These are phyloP conservation scores for Catotricha subobsoleta DNA, from an alignment of 2,888 invertebrate genomes.

Conservation along the genomic window DNA sequence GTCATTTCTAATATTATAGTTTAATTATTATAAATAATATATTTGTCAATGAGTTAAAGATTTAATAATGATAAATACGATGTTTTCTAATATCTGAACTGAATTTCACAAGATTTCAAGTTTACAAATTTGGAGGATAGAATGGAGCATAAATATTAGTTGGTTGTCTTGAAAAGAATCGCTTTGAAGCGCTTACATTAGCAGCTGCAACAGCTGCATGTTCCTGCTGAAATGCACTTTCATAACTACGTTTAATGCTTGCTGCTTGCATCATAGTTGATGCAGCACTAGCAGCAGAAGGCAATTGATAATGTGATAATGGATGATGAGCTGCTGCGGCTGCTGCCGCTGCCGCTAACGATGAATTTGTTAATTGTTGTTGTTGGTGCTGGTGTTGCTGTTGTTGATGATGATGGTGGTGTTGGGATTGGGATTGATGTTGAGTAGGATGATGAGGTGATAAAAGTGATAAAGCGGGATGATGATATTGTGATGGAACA, in stretches of 20 bases:
- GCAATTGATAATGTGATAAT: conserved; percentile 2
- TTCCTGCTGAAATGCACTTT: conserved; percentile 40
- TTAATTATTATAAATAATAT: neutral
- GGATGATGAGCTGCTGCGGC: neutral
- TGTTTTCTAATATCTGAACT: neutral
- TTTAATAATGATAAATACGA: neutral
- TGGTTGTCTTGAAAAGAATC: conserved; percentile 22
- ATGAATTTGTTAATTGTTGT: conserved; percentile 6
- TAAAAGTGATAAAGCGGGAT: conserved; percentile 8
- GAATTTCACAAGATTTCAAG: too few species aligned
- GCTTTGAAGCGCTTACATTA: conserved; percentile 22
- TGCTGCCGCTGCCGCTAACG: conserved; percentile 2
- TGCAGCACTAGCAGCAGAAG: conserved; percentile 5
- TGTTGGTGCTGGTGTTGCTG: conserved; percentile 9
- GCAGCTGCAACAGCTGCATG: conserved; percentile 9
- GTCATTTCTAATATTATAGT: too few species aligned
- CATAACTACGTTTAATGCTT: conserved; percentile 50
- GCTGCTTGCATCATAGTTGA: conserved; percentile 8
- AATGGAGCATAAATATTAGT: conserved; percentile 12
- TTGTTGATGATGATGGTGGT: neutral
- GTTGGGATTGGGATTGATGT: conserved; percentile 8
- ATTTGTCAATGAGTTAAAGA: neutral
- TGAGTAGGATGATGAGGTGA: conserved; percentile 7
- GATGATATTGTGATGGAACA: neutral
- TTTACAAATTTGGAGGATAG: conserved; percentile 11